phyloP scores from a whole-genome alignment of 2,113 vertebrate genomes.

The Melanerpes formicivorus region DNA sequence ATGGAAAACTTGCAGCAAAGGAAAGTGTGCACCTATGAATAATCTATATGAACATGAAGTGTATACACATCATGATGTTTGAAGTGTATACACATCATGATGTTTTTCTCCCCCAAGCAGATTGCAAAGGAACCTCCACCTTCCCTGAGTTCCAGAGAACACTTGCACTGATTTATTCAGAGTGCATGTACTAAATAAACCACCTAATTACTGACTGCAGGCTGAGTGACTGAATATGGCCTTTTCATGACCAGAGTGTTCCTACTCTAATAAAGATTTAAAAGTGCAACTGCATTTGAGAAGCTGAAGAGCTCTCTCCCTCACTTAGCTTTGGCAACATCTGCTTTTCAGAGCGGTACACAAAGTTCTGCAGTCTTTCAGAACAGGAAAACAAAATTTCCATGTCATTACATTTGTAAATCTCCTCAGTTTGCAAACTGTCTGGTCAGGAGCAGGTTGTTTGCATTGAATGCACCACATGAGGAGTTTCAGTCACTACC shows the following conservation, averaged over 20 bases:
- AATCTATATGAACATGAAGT: no score
- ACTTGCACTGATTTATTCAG: conserved; percentile 48
- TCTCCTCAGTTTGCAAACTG: background rate
- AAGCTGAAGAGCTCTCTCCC: conserved; percentile 2
- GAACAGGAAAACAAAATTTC: conserved; percentile 19
- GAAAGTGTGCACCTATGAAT: background rate
- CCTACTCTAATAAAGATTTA: conserved; percentile 31
- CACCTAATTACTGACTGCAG: conserved; percentile 40
- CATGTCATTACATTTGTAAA: background rate
- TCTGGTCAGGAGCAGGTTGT: background rate
- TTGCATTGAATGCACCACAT: background rate
- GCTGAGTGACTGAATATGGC: conserved; percentile 26
- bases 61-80: background rate
- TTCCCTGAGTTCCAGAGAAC: background rate
- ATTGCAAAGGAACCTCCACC: background rate
- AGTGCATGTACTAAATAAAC: conserved; percentile 19
- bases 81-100: background rate
- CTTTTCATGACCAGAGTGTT: conserved; percentile 47
- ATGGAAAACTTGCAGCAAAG: background rate
- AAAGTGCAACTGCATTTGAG: conserved; percentile 8
- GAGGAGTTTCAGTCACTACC: background rate
- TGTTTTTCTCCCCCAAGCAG: background rate
- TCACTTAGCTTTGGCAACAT: conserved; percentile 31
- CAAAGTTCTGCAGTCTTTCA: background rate
- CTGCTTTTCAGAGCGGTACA: conserved; percentile 33